Conservation (phyloP, 2,113 vertebrate species). For the Phaethon lepturus region DNA sequence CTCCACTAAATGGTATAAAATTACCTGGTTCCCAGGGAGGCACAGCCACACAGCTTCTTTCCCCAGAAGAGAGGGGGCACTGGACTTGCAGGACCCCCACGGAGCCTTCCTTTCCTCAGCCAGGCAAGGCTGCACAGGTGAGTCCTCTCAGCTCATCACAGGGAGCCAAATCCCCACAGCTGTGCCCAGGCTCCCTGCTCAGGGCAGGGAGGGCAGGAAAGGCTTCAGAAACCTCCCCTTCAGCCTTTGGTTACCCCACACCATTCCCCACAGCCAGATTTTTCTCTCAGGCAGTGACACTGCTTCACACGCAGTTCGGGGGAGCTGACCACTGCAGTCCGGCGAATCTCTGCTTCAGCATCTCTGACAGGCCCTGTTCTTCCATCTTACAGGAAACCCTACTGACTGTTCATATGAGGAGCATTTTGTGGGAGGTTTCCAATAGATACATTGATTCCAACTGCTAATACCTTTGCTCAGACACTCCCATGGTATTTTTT, state of each 20-base stretch:
- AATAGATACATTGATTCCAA: not conserved
- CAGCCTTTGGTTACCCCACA: no score
- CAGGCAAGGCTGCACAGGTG: not conserved
- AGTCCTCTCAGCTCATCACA: not conserved
- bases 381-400: no score
- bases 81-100: rapidly evolving
- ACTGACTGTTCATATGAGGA: rapidly evolving
- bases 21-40: no score
- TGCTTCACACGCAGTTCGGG: not conserved
- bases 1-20: rapidly evolving
- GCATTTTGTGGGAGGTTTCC: not conserved
- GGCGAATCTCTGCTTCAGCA: not conserved
- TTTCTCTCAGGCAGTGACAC: no score
- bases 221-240: not conserved
- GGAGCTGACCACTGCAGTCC: not conserved
- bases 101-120: rapidly evolving
- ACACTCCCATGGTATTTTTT: not conserved
- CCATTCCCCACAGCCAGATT: not conserved
- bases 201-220: not conserved
- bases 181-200: not conserved
- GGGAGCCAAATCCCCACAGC: not conserved
- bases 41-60: not conserved
- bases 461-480: not conserved
- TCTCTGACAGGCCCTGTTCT: not conserved
- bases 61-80: no score